Percentiles rank a stretch among this genome's conserved stretches.
Conservation (phyloP, 2,797 vertebrate genomes). For the Anguilla marmorata region DNA sequence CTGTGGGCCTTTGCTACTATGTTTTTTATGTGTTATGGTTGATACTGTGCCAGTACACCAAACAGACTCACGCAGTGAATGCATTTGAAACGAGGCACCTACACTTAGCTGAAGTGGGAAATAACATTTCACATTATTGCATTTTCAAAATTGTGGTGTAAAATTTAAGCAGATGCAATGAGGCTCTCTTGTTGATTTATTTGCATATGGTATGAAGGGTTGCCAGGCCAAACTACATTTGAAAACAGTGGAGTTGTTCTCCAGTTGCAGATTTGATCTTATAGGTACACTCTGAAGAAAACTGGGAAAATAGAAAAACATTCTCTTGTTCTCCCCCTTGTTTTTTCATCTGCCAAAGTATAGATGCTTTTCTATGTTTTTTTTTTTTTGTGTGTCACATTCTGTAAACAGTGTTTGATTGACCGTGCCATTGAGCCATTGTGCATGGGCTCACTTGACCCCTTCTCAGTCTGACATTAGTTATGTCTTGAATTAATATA, state of each 20-base stretch:
- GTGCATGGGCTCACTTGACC: too few relatives aligned
- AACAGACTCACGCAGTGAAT: neutral
- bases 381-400: neutral
- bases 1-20: neutral
- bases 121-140: constrained; percentile 1
- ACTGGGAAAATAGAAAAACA: neutral
- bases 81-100: neutral
- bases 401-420: neutral
- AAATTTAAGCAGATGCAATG: constrained; percentile 5
- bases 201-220: neutral
- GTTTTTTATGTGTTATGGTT: constrained; percentile 7
- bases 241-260: neutral
- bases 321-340: neutral
- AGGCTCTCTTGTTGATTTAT: constrained; percentile 9
- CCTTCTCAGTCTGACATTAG: too few relatives aligned
- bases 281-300: neutral
- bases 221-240: neutral
- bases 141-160: constrained; percentile 9
- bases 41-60: neutral
- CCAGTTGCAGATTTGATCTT: neutral
- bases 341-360: neutral
- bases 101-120: neutral
- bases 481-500: too few relatives aligned
- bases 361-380: neutral
- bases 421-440: too few relatives aligned